phyloP scores from a whole-genome alignment of 2,888 invertebrate genomes.

The Gonocerus acuteangulatus region DNA sequence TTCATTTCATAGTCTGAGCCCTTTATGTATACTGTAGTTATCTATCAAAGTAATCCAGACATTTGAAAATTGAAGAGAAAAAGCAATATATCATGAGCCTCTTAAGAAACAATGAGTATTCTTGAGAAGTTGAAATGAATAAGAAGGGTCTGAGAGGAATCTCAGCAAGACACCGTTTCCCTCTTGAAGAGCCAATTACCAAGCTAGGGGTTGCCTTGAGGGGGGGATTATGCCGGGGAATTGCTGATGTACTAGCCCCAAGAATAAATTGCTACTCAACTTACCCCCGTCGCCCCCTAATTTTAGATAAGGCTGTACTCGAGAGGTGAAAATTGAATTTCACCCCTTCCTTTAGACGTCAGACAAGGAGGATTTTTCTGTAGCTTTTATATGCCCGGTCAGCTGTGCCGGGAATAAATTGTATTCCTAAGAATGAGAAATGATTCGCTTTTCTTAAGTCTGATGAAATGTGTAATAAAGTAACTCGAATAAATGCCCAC shows the following conservation, averaged over 20 bases:
- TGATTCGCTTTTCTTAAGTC: no score
- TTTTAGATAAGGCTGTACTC: conserved; percentile 23
- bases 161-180: background rate
- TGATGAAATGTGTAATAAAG: no score
- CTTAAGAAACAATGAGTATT: background rate
- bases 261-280: conserved; percentile 19
- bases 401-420: no score
- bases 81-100: background rate
- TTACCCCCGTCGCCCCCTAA: conserved; percentile 6
- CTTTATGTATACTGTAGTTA: no score
- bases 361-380: background rate
- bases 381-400: background rate
- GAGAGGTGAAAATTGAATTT: background rate
- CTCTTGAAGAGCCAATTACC: conserved; percentile 18
- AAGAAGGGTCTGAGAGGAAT: background rate
- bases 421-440: no score
- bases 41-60: background rate
- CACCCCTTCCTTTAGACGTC: background rate
- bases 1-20: no score
- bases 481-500: no score
- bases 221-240: conserved; percentile 24
- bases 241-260: conserved; percentile 18
- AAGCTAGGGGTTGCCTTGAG: background rate
- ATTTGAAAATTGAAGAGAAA: background rate
- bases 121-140: background rate